These are phyloP conservation scores for Polypterus senegalus DNA, from an alignment of 2,113 vertebrate genomes.

Conservation along the genomic window DNA sequence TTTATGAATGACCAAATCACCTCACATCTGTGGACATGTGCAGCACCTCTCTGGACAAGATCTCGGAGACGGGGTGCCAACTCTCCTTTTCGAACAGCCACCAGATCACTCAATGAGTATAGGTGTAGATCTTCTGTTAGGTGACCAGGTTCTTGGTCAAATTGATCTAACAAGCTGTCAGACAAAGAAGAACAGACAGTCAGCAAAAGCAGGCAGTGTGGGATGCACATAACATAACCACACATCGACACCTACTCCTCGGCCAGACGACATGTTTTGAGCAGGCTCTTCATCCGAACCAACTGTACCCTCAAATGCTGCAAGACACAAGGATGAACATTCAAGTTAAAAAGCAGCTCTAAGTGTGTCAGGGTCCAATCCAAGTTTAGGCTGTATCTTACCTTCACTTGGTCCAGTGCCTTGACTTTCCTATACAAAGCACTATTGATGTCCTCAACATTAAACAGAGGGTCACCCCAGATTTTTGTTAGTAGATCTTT, in stretches of 20 bases:
- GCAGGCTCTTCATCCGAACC: slow-evolving; percentile 93
- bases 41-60: slow-evolving; percentile 64
- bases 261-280: slow-evolving; percentile 84
- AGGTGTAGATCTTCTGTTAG: slow-evolving; percentile 89
- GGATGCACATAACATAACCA: background rate
- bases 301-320: slow-evolving; percentile 81
- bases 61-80: slow-evolving; percentile 64
- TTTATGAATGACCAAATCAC: slow-evolving; percentile 40
- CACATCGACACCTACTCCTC: slow-evolving; percentile 61
- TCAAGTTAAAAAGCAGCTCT: background rate
- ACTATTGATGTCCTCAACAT: slow-evolving; percentile 79
- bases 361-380: too few species aligned
- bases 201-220: slow-evolving; percentile 1
- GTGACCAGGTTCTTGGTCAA: slow-evolving; percentile 75
- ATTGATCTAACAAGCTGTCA: slow-evolving; percentile 71
- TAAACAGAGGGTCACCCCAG: slow-evolving; percentile 85
- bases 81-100: slow-evolving; percentile 67
- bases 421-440: slow-evolving; percentile 82
- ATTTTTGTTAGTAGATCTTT: slow-evolving; percentile 89
- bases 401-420: slow-evolving; percentile 73
- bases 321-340: slow-evolving; percentile 3
- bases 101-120: slow-evolving; percentile 77
- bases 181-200: background rate
- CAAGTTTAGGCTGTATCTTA: slow-evolving; percentile 32
- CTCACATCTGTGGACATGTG: slow-evolving; percentile 75